These are phyloP conservation scores for Enoplosus armatus DNA, from an alignment of 2,797 vertebrate species.

Conservation along the genomic window DNA sequence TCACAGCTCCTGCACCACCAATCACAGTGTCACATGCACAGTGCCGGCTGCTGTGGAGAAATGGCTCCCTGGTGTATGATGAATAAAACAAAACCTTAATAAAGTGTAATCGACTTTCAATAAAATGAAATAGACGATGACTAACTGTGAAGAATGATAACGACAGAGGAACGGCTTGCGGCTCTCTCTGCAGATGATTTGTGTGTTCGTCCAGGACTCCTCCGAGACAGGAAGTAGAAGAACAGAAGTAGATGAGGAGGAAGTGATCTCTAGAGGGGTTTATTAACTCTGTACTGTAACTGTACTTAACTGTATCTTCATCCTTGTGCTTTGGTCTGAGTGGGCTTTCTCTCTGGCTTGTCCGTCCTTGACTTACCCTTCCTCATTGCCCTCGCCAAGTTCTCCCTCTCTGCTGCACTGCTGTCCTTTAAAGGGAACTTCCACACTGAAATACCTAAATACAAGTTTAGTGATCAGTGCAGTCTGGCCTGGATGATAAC, in stretches of 20 bases:
- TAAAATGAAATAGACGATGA: slow-evolving; percentile 56
- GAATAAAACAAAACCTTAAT: slow-evolving; percentile 58
- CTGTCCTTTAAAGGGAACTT: slow-evolving; percentile 4
- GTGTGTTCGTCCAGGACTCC: not conserved
- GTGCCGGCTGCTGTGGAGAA: slow-evolving; percentile 50
- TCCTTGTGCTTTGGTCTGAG: slow-evolving; percentile 6
- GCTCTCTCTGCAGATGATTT: slow-evolving; percentile 12
- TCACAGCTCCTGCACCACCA: slow-evolving; percentile 18
- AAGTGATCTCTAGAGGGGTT: slow-evolving; percentile 23
- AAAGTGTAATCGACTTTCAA: slow-evolving; percentile 53
- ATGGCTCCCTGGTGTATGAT: slow-evolving; percentile 51
- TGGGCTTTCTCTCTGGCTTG: not conserved
- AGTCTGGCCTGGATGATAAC: not conserved
- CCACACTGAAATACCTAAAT: not conserved
- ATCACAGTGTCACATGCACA: slow-evolving; percentile 27
- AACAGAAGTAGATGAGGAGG: not conserved
- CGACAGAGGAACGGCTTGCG: slow-evolving; percentile 19
- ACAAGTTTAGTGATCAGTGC: not conserved
- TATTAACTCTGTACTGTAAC: slow-evolving; percentile 10
- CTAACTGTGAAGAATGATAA: slow-evolving; percentile 35
- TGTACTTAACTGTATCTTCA: no score
- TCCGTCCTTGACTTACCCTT: slow-evolving; percentile 24
- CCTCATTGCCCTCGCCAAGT: not conserved
- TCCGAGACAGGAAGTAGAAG: not conserved
- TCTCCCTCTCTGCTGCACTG: not conserved